A percentile compares a stretch with the other conserved stretches of the same genome.
These are phyloP conservation scores for Oppia nitens DNA, from an alignment of 1,140 invertebrate genomes.

Conservation along the genomic window DNA sequence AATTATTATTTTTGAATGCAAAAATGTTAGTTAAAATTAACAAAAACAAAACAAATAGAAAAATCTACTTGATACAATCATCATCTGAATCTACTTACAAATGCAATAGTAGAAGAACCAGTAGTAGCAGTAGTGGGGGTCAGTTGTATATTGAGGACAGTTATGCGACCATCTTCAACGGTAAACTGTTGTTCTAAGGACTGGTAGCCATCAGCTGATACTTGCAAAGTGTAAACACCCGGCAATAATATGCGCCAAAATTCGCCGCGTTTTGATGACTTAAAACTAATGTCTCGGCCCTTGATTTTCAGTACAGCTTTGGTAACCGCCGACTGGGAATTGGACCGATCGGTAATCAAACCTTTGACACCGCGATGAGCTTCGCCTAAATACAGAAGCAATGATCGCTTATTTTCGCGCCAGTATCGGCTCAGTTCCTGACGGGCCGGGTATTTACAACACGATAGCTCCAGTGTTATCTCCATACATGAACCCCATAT, in stretches of 20 bases:
- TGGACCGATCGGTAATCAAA: conserved; percentile 61
- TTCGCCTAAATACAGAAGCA: conserved; percentile 70
- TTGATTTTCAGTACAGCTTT: conserved; percentile 66
- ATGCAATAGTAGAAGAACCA: too few species aligned
- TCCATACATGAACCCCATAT: conserved; percentile 96
- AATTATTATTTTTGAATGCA: too few species aligned
- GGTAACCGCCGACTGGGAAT: conserved; percentile 58
- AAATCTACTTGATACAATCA: too few species aligned
- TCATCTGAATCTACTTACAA: too few species aligned
- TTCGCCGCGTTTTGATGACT: conserved; percentile 77
- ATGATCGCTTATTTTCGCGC: conserved; percentile 77
- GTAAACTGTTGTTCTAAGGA: conserved; percentile 14
- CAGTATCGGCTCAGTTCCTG: conserved; percentile 74
- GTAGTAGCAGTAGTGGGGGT: too few species aligned
- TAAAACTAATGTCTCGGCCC: conserved; percentile 65
- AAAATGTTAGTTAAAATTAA: too few species aligned
- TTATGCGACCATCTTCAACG: not conserved
- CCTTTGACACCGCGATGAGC: conserved; percentile 56
- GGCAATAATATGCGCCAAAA: conserved; percentile 75
- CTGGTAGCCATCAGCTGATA: conserved; percentile 28
- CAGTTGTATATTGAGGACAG: not conserved
- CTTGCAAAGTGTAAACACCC: conserved; percentile 63
- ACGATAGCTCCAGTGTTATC: conserved; percentile 89
- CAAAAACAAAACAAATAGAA: too few species aligned
- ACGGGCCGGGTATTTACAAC: conserved; percentile 82